phyloP scores from a whole-genome alignment of 2,797 vertebrate species.

The Simalia tracyae region DNA sequence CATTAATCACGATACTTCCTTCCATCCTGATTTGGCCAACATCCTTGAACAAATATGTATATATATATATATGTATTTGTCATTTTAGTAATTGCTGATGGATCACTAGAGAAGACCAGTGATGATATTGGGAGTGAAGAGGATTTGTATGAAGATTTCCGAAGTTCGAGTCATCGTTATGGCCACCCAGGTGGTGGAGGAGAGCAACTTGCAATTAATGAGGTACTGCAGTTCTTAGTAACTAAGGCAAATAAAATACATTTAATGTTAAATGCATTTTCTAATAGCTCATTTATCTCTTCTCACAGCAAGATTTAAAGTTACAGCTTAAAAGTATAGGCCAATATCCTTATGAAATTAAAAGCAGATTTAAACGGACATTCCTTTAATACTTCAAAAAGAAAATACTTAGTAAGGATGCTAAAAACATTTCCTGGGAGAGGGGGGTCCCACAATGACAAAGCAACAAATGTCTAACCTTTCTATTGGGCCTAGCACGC shows the following conservation, averaged over 20 bases:
- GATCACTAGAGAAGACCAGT: conserved; percentile 73
- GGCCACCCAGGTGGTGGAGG: conserved; percentile 81
- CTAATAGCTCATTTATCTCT: background rate
- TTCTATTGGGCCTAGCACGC: background rate
- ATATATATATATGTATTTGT: conserved; percentile 22
- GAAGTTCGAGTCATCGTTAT: conserved; percentile 81
- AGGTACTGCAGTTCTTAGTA: conserved; percentile 61
- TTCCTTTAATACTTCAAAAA: background rate
- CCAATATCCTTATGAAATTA: background rate
- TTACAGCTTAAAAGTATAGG: background rate
- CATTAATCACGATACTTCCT: background rate
- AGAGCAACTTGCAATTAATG: conserved; percentile 81
- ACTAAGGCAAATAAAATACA: background rate
- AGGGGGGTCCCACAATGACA: background rate
- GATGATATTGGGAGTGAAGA: conserved; percentile 86
- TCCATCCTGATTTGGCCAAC: background rate
- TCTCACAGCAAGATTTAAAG: background rate
- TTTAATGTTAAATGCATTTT: background rate
- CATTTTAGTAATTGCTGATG: conserved; percentile 80
- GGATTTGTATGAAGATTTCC: conserved; percentile 86
- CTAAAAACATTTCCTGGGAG: background rate
- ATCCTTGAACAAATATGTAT: background rate
- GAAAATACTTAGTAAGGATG: background rate
- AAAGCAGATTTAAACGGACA: background rate
- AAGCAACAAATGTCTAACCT: background rate